These are phyloP conservation scores for Mayetiola destructor DNA, from an alignment of 2,888 invertebrate species.

Conservation along the genomic window DNA sequence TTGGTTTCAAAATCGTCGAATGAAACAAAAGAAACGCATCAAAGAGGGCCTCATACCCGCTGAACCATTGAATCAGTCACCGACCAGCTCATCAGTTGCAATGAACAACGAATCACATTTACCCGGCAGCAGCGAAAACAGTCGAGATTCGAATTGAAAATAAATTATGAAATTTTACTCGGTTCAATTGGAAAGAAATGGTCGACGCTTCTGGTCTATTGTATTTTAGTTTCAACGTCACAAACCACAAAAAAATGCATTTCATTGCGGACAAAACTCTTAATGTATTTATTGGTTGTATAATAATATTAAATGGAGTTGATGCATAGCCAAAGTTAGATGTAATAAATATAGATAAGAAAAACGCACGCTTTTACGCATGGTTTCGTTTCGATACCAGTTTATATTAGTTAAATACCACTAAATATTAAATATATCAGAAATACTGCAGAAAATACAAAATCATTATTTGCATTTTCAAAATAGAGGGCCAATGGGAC, in stretches of 20 bases:
- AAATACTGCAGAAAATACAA: too few species aligned
- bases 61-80: constrained; percentile 41
- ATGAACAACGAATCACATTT: constrained; percentile 22
- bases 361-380: constrained; percentile 1
- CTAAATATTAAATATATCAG: too few species aligned
- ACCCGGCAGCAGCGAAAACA: constrained; percentile 52
- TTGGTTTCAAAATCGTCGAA: constrained; percentile 96
- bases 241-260: background rate
- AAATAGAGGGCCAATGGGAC: too few species aligned
- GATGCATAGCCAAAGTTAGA: constrained; percentile 10
- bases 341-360: constrained; percentile 10
- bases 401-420: too few species aligned
- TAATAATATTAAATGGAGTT: too few species aligned
- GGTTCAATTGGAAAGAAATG: too few species aligned
- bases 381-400: background rate
- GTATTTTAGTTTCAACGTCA: background rate
- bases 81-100: constrained; percentile 25
- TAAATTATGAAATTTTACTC: background rate
- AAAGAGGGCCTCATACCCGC: constrained; percentile 74
- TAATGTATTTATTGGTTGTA: constrained; percentile 6
- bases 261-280: background rate
- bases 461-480: too few species aligned
- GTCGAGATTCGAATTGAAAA: constrained; percentile 50
- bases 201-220: background rate
- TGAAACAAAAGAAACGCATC: constrained; percentile 96